phyloP scores from a whole-genome alignment of 2,113 vertebrate species.

The Conger conger region DNA sequence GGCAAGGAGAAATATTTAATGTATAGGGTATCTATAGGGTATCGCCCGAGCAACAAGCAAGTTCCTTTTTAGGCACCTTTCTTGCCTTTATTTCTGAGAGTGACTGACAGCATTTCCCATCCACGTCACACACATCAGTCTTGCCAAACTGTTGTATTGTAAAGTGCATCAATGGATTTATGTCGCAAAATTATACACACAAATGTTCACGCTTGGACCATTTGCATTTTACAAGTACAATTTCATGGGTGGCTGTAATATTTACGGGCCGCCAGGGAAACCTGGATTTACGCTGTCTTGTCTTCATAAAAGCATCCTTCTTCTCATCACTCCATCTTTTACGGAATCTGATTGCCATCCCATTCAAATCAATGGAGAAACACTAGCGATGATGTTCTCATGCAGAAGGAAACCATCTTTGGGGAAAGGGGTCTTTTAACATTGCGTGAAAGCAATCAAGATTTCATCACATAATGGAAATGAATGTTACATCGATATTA shows the following conservation, averaged over 20 bases:
- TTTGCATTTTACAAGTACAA: constrained; percentile 58
- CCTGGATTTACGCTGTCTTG: constrained; percentile 57
- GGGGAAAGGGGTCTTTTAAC: too few species aligned
- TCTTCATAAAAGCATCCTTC: constrained; percentile 61
- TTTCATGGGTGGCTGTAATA: constrained; percentile 58
- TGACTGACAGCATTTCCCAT: constrained; percentile 31
- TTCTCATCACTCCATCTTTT: constrained; percentile 28
- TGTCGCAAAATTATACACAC: constrained; percentile 51
- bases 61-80: too few species aligned
- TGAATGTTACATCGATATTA: not conserved
- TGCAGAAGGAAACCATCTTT: constrained; percentile 35
- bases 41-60: too few species aligned
- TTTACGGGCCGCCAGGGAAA: constrained; percentile 59
- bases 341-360: constrained; percentile 29
- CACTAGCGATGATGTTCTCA: constrained; percentile 36
- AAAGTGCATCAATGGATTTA: constrained; percentile 35
- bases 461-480: not conserved
- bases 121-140: constrained; percentile 56
- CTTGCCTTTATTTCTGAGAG: too few species aligned
- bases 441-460: not conserved
- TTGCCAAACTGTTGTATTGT: constrained; percentile 55
- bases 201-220: constrained; percentile 46
- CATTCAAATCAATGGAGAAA: constrained; percentile 48
- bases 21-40: too few species aligned
- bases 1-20: too few species aligned